phyloP scores from a whole-genome alignment of 2,888 invertebrate species.

The Hirudinaria manillensis region DNA sequence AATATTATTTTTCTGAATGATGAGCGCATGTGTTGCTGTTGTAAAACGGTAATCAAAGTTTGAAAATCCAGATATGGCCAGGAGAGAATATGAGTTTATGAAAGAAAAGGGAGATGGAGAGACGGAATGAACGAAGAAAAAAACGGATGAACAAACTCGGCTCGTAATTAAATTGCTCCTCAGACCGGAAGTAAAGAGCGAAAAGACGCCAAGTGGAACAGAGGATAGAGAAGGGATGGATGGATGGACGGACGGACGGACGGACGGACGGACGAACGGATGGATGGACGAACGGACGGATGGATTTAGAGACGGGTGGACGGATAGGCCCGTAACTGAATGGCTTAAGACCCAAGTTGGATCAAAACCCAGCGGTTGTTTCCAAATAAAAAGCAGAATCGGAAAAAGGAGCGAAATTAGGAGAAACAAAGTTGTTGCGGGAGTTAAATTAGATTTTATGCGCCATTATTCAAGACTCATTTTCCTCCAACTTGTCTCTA shows the following conservation, averaged over 20 bases:
- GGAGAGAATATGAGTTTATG: neutral
- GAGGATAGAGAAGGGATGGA: neutral
- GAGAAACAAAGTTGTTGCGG: no score
- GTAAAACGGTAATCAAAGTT: no score
- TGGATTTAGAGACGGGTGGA: neutral
- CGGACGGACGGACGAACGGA: neutral
- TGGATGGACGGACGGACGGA: neutral
- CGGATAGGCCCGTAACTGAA: neutral
- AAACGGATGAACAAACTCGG: neutral
- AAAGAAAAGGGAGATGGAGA: neutral
- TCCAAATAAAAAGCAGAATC: no score
- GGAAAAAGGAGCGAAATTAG: no score
- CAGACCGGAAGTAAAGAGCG: neutral
- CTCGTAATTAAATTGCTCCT: neutral
- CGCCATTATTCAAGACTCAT: neutral
- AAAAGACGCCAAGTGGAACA: neutral
- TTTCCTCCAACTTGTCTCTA: slow-evolving; percentile 9
- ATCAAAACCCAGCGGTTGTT: no score
- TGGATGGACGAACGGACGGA: neutral
- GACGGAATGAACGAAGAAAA: neutral
- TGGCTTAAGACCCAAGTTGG: no score
- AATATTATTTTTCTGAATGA: no score
- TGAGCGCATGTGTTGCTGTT: no score
- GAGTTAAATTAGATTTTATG: no score
- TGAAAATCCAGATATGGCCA: no score